Evolutionary conservation across 2,113 vertebrate genomes (phyloP).

Genomic region (Lamprologus speciosus): DNA sequence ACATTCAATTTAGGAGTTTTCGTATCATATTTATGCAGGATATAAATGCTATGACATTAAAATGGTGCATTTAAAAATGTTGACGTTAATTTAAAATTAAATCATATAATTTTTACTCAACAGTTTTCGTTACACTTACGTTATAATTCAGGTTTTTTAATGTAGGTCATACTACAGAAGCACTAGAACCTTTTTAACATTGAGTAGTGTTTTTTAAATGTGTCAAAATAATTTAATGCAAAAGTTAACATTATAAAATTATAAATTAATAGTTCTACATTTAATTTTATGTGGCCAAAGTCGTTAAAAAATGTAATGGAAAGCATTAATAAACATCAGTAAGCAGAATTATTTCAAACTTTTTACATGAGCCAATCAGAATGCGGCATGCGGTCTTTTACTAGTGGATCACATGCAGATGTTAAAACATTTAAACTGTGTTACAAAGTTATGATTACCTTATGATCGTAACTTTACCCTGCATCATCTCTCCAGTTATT

Average conservation of each 20-base stretch:
- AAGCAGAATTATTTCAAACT: not conserved
- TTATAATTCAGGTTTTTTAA: not conserved
- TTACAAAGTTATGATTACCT: not conserved
- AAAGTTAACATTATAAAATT: not conserved
- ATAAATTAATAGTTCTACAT: not conserved
- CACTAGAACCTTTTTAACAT: not conserved
- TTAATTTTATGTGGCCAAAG: not conserved
- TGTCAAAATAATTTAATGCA: not conserved
- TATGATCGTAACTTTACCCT: not conserved
- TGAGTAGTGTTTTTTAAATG: not conserved
- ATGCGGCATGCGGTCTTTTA: not conserved
- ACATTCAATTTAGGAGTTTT: not conserved
- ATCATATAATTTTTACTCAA: not conserved
- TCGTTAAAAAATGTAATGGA: accelerated
- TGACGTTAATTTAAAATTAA: not conserved
- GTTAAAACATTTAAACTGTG: not conserved
- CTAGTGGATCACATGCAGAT: not conserved
- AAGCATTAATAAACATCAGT: not conserved
- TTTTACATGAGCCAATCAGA: not conserved
- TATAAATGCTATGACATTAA: not conserved
- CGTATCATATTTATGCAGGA: not conserved
- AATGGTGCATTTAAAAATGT: not conserved
- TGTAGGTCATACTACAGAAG: not conserved
- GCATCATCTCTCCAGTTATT: not conserved
- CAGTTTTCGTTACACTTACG: not conserved